Percentiles rank a stretch among this genome's conserved stretches.
phyloP scores from a whole-genome alignment of 2,888 invertebrate genomes.

The Pogonocherus hispidulus region DNA sequence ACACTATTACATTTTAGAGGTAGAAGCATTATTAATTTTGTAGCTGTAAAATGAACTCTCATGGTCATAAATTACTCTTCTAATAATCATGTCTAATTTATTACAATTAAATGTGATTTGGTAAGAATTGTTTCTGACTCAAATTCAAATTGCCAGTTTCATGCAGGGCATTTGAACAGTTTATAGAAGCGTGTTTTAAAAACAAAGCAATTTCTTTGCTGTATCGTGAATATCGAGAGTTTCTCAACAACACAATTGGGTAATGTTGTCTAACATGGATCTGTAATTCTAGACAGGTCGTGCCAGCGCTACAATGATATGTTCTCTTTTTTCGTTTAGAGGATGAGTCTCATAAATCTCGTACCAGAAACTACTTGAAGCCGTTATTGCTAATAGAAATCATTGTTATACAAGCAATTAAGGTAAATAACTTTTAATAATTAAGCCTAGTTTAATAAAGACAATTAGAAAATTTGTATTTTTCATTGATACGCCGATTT shows the following conservation, averaged over 20 bases:
- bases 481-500: constrained; percentile 48
- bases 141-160: constrained; percentile 27
- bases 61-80: too few species aligned
- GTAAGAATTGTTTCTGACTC: too few species aligned
- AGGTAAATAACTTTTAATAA: not conserved
- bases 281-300: constrained; percentile 49
- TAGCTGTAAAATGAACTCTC: too few species aligned
- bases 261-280: constrained; percentile 47
- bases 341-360: constrained; percentile 16
- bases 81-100: too few species aligned
- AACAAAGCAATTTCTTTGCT: constrained; percentile 46
- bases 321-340: constrained; percentile 6
- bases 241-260: constrained; percentile 50
- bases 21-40: too few species aligned
- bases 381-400: not conserved
- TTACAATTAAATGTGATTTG: too few species aligned
- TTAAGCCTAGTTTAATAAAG: constrained; percentile 8
- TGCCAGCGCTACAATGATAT: constrained; percentile 44
- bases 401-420: not conserved
- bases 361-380: not conserved
- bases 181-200: constrained; percentile 38
- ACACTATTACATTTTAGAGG: too few species aligned
- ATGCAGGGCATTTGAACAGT: constrained; percentile 29
- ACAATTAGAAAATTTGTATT: constrained; percentile 44
- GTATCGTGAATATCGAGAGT: constrained; percentile 55